A percentile compares a stretch with the other conserved stretches of the same genome.
Evolutionary conservation across 2,113 vertebrate species (phyloP).

Genomic region (Amazona guildingii): DNA sequence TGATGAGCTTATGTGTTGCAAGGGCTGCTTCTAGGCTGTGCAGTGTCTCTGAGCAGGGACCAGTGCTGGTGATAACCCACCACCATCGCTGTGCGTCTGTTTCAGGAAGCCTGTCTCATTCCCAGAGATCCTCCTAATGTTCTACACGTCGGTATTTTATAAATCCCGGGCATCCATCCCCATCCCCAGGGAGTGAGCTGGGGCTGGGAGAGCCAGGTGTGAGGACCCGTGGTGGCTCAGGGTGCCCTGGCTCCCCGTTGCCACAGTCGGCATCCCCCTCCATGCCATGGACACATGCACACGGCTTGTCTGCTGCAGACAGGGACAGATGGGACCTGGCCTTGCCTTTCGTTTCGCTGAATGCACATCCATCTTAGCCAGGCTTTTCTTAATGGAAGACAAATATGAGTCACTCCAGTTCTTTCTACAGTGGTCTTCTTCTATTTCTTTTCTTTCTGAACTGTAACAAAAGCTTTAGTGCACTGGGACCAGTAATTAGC

Average conservation of each 20-base stretch:
- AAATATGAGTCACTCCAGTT: fast-evolving
- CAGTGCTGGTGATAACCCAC: neutral
- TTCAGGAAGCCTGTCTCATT: fast-evolving
- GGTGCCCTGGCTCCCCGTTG: neutral
- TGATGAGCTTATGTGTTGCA: neutral
- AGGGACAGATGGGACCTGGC: neutral
- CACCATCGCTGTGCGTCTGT: fast-evolving
- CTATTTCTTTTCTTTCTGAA: neutral
- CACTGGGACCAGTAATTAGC: neutral
- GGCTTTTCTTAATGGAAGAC: neutral
- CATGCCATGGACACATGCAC: fast-evolving
- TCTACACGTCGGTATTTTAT: neutral
- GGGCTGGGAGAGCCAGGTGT: neutral
- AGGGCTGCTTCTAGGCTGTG: neutral
- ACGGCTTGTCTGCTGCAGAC: neutral
- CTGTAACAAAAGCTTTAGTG: neutral
- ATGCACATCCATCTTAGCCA: neutral
- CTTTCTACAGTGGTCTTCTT: neutral
- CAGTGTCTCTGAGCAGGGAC: neutral
- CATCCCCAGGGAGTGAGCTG: neutral
- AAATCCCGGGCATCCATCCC: neutral
- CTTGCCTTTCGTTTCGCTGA: neutral
- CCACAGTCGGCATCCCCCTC: neutral
- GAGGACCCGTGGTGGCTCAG: fast-evolving
- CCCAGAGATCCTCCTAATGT: neutral